Evolutionary conservation across 1,140 invertebrate species (phyloP), one percentile per base, ranked within the genome.

Genomic region (Oreohelix idahoensis): DNA sequence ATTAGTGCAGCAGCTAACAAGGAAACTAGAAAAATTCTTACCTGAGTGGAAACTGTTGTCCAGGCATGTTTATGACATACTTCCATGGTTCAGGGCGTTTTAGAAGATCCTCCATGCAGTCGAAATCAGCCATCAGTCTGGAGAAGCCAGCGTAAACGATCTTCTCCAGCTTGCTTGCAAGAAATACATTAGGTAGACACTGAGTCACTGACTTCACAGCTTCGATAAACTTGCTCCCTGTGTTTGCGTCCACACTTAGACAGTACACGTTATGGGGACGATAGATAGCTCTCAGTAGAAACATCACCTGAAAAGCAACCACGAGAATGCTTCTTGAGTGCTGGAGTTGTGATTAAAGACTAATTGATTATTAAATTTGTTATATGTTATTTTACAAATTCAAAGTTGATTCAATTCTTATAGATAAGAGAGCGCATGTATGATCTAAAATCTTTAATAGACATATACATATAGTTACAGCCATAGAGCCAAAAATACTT

Each of bases 231-330:
- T 20, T 4, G 2, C 20, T 10, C 8, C 20, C 26, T 2, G 5
- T 58, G 71, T 90, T 88, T 0, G 45, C 76, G 70, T 92, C 91
- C 11, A 92, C 86, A 76, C 91, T 90, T 39, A 92, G 82, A 85
- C 91, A 92, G 83, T 91, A 92, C 0, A 84, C 74, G 82, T 92
- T 92, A 49, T 92, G 90, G 1, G 91, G 89, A 38, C 88, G 82
- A 70, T 92, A 92, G 38, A 92, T 89, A 0, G 89, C 87, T 35
- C 87, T 70, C 5, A 92, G 84, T 8, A 92, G 81, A 20, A 87
- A 63, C 53, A 90, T 88, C 5, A 79, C 77, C 77, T 79, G 36
- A 51, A 53, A 53, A 5, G n/a, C n/a, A n/a, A n/a, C n/a, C n/a
- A n/a, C n/a, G n/a, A n/a, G n/a, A n/a, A n/a, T n/a, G n/a, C n/a